Conservation (phyloP, 2,888 invertebrate genomes). For the Brassicogethes aeneus region DNA sequence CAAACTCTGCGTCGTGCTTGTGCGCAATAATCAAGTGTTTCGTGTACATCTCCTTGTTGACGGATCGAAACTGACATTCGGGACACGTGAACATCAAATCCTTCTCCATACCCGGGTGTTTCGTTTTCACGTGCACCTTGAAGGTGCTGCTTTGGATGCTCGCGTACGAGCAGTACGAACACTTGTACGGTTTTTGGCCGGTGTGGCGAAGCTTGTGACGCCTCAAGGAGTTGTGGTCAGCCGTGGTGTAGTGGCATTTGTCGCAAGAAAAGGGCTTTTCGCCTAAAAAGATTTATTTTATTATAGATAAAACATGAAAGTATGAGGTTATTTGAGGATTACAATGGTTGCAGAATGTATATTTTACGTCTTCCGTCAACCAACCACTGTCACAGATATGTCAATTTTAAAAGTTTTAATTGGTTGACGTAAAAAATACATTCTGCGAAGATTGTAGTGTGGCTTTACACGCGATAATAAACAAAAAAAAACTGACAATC, state of each 20-base stretch:
- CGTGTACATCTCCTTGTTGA: constrained; percentile 54
- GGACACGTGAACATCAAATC: constrained; percentile 53
- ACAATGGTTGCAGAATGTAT: too few species aligned
- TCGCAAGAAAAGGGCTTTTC: constrained; percentile 73
- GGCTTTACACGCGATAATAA: too few species aligned
- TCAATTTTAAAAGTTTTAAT: too few species aligned
- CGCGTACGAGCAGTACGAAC: constrained; percentile 69
- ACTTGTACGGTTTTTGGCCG: constrained; percentile 66
- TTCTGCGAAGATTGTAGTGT: too few species aligned
- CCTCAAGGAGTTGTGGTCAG: constrained; percentile 74
- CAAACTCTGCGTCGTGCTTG: too few species aligned
- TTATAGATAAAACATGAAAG: not conserved
- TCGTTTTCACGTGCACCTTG: constrained; percentile 67
- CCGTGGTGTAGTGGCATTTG: constrained; percentile 60
- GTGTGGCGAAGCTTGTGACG: constrained; percentile 71
- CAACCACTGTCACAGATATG: too few species aligned
- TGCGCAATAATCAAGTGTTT: constrained; percentile 46
- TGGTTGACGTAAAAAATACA: too few species aligned
- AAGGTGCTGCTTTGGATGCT: constrained; percentile 74
- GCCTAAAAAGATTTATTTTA: constrained; percentile 42
- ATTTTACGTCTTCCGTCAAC: too few species aligned
- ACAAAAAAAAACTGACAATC: too few species aligned
- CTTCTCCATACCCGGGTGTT: constrained; percentile 62
- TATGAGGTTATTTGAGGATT: not conserved
- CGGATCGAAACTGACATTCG: constrained; percentile 53